Conservation (phyloP, 2,888 invertebrate species). For the Drymonia ruficornis region DNA sequence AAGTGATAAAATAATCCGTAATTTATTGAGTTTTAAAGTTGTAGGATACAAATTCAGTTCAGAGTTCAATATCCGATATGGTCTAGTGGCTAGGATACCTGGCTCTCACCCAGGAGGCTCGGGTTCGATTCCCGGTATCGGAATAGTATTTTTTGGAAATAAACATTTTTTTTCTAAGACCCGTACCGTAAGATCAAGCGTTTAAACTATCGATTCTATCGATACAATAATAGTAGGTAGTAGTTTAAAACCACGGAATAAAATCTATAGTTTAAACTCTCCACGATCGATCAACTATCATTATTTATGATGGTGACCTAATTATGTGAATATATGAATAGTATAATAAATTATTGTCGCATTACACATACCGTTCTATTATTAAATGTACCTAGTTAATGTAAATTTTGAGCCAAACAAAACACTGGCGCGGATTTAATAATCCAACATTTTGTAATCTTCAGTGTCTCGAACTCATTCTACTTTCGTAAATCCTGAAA, state of each 20-base stretch:
- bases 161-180: no score
- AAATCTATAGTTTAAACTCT: no score
- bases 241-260: no score
- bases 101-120: constrained; percentile 86
- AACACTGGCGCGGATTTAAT: neutral
- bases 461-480: neutral
- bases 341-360: neutral
- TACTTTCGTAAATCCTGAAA: neutral
- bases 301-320: neutral
- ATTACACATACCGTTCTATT: neutral
- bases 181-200: no score
- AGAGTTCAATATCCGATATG: constrained; percentile 75
- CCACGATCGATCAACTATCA: no score
- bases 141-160: constrained; percentile 47
- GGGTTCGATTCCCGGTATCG: constrained; percentile 87
- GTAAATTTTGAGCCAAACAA: neutral
- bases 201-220: no score
- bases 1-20: no score
- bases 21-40: no score
- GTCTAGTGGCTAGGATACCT: constrained; percentile 87
- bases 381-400: neutral
- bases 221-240: no score
- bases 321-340: neutral
- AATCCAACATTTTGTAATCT: neutral
- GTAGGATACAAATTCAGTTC: neutral